Percentiles rank a stretch among this genome's conserved stretches.
Evolutionary conservation across 2,113 vertebrate genomes (phyloP).

Genomic region (Rhea pennata): DNA sequence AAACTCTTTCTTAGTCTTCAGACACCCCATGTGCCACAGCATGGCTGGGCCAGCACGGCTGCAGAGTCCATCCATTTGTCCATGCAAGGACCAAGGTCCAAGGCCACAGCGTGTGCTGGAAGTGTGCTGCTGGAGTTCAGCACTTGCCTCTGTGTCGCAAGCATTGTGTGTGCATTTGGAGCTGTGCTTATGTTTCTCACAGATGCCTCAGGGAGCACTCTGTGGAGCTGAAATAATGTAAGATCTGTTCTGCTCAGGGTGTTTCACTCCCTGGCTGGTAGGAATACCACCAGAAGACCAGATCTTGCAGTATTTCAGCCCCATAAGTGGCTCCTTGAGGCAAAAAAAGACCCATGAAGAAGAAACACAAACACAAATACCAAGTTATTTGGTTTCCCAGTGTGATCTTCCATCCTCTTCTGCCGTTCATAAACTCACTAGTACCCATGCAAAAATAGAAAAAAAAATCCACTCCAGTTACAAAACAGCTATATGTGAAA

Average conservation of each 20-base stretch:
- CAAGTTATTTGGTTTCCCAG: constrained; percentile 45
- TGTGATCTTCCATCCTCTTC: constrained; percentile 31
- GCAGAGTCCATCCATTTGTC: accelerated
- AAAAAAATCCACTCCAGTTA: neutral
- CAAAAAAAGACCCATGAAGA: constrained; percentile 60
- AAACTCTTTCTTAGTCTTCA: neutral
- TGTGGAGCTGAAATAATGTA: constrained; percentile 68
- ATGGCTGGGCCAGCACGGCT: neutral
- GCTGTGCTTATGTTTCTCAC: constrained; percentile 36
- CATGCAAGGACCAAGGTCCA: neutral
- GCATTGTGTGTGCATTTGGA: constrained; percentile 34
- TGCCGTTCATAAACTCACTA: neutral
- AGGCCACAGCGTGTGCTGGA: neutral
- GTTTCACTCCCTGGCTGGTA: constrained; percentile 59
- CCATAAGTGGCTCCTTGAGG: constrained; percentile 68
- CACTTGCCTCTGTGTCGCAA: constrained; percentile 20
- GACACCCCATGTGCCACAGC: accelerated
- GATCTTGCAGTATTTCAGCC: constrained; percentile 69
- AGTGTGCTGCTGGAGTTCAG: neutral
- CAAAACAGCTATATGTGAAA: neutral
- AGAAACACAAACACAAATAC: constrained; percentile 59
- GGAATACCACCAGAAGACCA: constrained; percentile 51
- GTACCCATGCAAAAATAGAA: neutral
- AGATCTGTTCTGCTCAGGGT: constrained; percentile 69
- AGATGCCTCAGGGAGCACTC: constrained; percentile 58